These are phyloP conservation scores for Tarsius wallacei DNA, from an alignment of 2,797 vertebrate genomes.

Conservation along the genomic window DNA sequence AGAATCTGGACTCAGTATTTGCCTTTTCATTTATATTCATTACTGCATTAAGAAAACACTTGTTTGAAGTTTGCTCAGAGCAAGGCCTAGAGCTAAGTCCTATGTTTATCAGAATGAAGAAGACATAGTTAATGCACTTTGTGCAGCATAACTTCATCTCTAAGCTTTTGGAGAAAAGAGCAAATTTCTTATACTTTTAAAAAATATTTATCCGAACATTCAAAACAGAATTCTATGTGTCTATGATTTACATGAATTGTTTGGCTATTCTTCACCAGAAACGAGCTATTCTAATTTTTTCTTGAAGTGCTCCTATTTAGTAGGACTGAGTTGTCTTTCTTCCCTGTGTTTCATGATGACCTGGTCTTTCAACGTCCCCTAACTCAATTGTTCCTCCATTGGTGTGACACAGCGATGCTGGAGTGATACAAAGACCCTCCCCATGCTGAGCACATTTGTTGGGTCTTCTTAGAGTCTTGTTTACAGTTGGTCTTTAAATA, in stretches of 20 bases:
- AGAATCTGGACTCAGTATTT: not conserved
- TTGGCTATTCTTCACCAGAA: not conserved
- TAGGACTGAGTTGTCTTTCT: not conserved
- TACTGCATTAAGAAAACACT: not conserved
- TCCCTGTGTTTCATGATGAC: not conserved
- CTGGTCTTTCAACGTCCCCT: not conserved
- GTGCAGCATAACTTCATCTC: not conserved
- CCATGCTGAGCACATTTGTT: not conserved
- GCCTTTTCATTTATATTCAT: not conserved
- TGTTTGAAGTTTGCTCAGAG: not conserved
- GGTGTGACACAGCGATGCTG: accelerated
- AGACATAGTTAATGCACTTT: too few relatives aligned
- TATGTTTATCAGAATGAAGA: not conserved
- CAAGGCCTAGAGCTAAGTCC: not conserved
- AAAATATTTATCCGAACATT: not conserved
- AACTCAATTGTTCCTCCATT: not conserved
- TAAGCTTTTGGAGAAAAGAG: not conserved
- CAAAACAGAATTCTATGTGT: not conserved
- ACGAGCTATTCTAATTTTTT: not conserved
- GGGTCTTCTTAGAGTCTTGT: not conserved
- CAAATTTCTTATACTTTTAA: not conserved
- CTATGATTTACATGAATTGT: not conserved
- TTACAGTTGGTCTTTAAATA: not conserved
- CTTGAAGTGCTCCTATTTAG: not conserved
- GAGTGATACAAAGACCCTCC: accelerated